Evolutionary conservation across 2,113 vertebrate species (phyloP), one percentile per base, ranked within the genome.

Genomic region (Cyphotilapia sp.): DNA sequence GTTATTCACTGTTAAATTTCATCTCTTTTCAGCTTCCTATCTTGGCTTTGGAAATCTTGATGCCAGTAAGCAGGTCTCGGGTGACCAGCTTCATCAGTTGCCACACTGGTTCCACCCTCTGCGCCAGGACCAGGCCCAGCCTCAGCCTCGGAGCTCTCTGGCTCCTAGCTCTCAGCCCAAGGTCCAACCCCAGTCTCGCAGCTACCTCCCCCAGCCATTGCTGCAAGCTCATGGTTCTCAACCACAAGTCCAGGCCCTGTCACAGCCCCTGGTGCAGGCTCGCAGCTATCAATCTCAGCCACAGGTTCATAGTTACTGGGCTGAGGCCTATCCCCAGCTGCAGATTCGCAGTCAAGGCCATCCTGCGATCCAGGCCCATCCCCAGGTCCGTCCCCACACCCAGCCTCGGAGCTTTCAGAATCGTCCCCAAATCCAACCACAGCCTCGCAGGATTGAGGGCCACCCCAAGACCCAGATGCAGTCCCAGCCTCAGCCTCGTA

Each of bases 1-100:
- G 71, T 4, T 0, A 0, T 22, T 33, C 4, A 0, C 7, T 22
- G 0, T 31, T 9, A 42, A 81, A 9, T 47, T 85, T 16, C 0
- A 2, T 78, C 29, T 85, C 1, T 33, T 47, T 85, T 78, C 81
- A 90, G 88, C 88, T 84, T 76, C 82, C 2, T 3, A 8, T 38
- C 24, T 51, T 71, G 71, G 29, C 17, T 42, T 78, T 83, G 38
- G 38, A n/a, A 45, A 49, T 78, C 16, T 31, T 31, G 33, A 84
- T 22, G 11, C 16, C 24, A 31, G 22, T 74, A 40, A 84, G 40
- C 61, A 40, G 45, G 31, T 38, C 27, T 69, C 45, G 1, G 22
- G 63, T 35, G 51, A 38, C 31, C 82, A 27, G 45, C 12, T 49
- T 11, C 3, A 45, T 13, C 80, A 59, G 12, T 7, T 33, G 10